phyloP scores from a whole-genome alignment of 2,888 invertebrate species.

The Stictocephala bisonia region DNA sequence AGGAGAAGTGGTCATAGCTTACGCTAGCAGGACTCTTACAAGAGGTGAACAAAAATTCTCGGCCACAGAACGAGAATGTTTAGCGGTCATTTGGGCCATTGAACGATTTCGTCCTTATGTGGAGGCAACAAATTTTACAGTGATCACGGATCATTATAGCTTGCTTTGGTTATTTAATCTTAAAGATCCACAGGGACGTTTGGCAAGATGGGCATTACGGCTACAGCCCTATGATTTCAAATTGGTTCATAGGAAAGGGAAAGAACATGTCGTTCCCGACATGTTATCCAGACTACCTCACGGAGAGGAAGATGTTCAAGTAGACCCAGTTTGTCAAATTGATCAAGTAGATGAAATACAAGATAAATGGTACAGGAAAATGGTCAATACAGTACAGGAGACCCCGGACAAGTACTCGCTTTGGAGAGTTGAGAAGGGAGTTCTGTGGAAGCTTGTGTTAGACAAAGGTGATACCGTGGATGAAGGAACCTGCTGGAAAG shows the following conservation, averaged over 20 bases:
- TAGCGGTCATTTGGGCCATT: slow-evolving; percentile 55
- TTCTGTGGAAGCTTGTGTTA: neutral
- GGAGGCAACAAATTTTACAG: slow-evolving; percentile 52
- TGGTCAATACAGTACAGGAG: neutral
- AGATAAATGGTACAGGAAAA: slow-evolving; percentile 15
- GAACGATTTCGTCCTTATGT: slow-evolving; percentile 55
- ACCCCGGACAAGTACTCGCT: neutral
- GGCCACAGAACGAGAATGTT: slow-evolving; percentile 55
- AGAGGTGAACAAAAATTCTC: slow-evolving; percentile 54
- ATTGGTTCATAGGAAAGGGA: slow-evolving; percentile 24
- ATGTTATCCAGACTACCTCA: slow-evolving; percentile 6
- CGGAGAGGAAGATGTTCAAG: neutral
- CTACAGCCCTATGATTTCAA: slow-evolving; percentile 43
- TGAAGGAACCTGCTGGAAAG: neutral
- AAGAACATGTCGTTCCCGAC: slow-evolving; percentile 28
- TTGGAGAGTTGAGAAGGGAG: neutral
- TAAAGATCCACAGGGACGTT: slow-evolving; percentile 41
- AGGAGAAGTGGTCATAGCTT: slow-evolving; percentile 55
- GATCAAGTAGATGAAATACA: neutral
- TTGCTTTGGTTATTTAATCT: slow-evolving; percentile 52
- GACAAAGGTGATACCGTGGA: neutral
- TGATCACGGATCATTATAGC: slow-evolving; percentile 19
- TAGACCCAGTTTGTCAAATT: no score
- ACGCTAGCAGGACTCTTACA: slow-evolving; percentile 53
- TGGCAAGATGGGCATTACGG: slow-evolving; percentile 55